These are phyloP conservation scores for Hydra vulgaris DNA, from an alignment of 30 jellyfish, hydroid and myxozoan genomes.

Conservation along the genomic window DNA sequence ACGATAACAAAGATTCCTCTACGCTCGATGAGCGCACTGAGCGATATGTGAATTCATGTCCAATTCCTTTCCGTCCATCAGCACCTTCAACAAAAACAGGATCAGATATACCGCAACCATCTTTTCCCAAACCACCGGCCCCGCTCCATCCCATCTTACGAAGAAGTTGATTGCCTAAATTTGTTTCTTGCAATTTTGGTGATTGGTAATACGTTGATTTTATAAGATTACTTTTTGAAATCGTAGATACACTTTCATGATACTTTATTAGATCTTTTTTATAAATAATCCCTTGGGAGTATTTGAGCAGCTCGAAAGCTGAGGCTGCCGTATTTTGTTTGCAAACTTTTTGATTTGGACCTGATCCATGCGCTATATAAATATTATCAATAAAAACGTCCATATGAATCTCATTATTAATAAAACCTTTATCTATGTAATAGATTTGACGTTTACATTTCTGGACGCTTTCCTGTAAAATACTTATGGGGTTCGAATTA, in stretches of 20 bases:
- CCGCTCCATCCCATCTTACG: constrained; percentile 98
- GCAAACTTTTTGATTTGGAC: constrained; percentile 35
- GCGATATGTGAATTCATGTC: constrained; percentile 28
- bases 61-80: constrained; percentile 71
- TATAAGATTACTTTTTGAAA: constrained; percentile 50
- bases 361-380: constrained; percentile 48
- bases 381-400: constrained; percentile 49
- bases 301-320: constrained; percentile 43
- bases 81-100: constrained; percentile 69
- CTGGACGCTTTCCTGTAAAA: constrained; percentile 63
- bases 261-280: neutral
- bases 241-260: constrained; percentile 34
- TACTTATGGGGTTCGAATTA: constrained; percentile 25
- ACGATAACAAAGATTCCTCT: constrained; percentile 36
- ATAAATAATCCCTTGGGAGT: constrained; percentile 10
- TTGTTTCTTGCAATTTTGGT: constrained; percentile 39
- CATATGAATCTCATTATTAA: constrained; percentile 14
- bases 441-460: constrained; percentile 41
- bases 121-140: constrained; percentile 68
- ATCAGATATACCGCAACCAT: constrained; percentile 51
- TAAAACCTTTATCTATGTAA: constrained; percentile 33
- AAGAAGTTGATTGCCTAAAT: constrained; percentile 71
- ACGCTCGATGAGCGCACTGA: constrained; percentile 34
- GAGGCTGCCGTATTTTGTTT: constrained; percentile 54
- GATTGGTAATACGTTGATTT: constrained; percentile 45